Percentiles rank a stretch among this genome's conserved stretches.
Conservation (phyloP, 1,140 invertebrate genomes). For the Neodiprion fabricii region DNA sequence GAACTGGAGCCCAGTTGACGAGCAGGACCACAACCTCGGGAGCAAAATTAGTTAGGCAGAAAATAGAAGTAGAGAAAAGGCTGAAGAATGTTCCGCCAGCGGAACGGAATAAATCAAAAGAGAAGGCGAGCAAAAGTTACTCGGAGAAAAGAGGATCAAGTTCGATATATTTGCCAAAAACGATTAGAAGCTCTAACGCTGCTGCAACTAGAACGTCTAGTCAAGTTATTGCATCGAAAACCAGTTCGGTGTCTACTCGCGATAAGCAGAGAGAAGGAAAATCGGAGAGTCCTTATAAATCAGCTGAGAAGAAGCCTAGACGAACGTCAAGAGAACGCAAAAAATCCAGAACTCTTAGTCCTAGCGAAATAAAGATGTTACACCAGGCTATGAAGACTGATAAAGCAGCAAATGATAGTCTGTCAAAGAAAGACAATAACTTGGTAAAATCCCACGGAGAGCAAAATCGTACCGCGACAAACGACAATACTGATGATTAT, state of each 20-base stretch:
- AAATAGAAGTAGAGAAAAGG: slow-evolving; percentile 10
- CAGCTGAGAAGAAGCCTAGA: slow-evolving; percentile 18
- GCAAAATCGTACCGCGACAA: slow-evolving; percentile 3
- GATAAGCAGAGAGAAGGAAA: slow-evolving; percentile 10
- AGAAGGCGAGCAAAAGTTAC: not conserved
- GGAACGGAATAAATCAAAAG: slow-evolving; percentile 22
- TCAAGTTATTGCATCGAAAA: not conserved
- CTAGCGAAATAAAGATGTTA: slow-evolving; percentile 49
- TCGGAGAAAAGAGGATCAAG: slow-evolving; percentile 44
- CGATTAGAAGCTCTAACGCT: slow-evolving; percentile 26
- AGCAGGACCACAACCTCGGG: slow-evolving; percentile 14
- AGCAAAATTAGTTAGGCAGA: slow-evolving; percentile 21
- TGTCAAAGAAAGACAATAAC: no score
- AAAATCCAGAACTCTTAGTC: slow-evolving; percentile 48
- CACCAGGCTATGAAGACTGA: slow-evolving; percentile 23
- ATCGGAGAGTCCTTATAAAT: not conserved
- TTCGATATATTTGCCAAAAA: slow-evolving; percentile 42
- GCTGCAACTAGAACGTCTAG: slow-evolving; percentile 11
- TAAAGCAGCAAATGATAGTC: no score
- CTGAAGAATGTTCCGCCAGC: slow-evolving; percentile 8
- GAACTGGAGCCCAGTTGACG: not conserved
- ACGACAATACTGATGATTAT: slow-evolving; percentile 26
- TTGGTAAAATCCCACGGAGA: not conserved
- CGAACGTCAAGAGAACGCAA: slow-evolving; percentile 37
- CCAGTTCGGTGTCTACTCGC: slow-evolving; percentile 11